These are phyloP conservation scores for Nannoperca obscura DNA, from an alignment of 2,797 vertebrate species.

Conservation along the genomic window DNA sequence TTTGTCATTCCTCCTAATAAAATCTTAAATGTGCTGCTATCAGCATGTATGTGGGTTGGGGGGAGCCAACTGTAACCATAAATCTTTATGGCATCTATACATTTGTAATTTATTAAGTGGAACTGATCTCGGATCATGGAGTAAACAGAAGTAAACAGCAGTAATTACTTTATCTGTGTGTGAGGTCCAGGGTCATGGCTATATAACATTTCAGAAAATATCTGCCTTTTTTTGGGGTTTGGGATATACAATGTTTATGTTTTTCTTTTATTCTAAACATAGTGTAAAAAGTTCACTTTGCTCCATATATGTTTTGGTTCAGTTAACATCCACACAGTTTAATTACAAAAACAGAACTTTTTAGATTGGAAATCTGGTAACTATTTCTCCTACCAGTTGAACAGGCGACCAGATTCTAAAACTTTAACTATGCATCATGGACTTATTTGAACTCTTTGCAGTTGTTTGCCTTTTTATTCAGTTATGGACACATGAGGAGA, in stretches of 20 bases:
- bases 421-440: not conserved
- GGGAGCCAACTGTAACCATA: slow-evolving; percentile 9
- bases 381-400: not conserved
- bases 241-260: not conserved
- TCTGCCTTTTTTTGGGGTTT: not conserved
- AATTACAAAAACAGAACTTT: not conserved
- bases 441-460: slow-evolving; percentile 5
- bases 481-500: slow-evolving; percentile 9
- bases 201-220: not conserved
- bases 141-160: not conserved
- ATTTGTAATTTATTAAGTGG: not conserved
- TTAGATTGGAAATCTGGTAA: not conserved
- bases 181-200: not conserved
- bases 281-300: not conserved
- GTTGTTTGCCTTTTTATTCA: slow-evolving; percentile 19
- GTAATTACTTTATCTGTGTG: not conserved
- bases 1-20: slow-evolving; percentile 21
- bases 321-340: not conserved
- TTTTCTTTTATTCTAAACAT: no score
- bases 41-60: slow-evolving; percentile 20
- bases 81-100: not conserved
- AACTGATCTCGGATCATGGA: not conserved
- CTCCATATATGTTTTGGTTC: not conserved
- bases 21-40: slow-evolving; percentile 7
- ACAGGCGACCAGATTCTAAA: not conserved